Conservation (phyloP, 2,797 vertebrate species). For the Lithobates sylvaticus region DNA sequence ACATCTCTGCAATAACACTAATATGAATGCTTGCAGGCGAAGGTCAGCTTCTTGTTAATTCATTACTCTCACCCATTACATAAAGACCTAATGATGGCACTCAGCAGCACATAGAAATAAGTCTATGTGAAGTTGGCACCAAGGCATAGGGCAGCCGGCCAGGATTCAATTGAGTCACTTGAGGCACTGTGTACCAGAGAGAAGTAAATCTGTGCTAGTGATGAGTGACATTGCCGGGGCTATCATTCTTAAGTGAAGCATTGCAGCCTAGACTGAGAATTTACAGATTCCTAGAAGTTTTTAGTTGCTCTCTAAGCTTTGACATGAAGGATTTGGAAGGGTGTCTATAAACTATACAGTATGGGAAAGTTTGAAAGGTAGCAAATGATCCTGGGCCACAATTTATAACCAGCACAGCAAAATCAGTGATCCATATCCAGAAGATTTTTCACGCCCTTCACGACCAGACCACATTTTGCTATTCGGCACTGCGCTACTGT, state of each 20-base stretch:
- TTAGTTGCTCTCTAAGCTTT: no score
- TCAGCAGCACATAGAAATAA: neutral
- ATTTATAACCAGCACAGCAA: no score
- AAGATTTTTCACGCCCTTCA: no score
- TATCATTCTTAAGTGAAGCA: neutral
- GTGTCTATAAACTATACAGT: no score
- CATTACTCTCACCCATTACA: slow-evolving; percentile 12
- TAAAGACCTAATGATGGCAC: slow-evolving; percentile 17
- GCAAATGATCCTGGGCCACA: no score
- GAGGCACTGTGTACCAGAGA: neutral
- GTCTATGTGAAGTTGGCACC: slow-evolving; percentile 3
- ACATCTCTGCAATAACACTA: neutral
- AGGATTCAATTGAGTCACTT: slow-evolving; percentile 9
- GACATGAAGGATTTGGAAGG: no score
- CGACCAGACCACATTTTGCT: no score
- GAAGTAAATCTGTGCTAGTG: neutral
- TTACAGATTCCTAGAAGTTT: neutral
- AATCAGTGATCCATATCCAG: no score
- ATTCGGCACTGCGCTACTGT: no score
- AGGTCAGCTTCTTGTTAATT: slow-evolving; percentile 14
- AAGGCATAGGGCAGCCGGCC: neutral
- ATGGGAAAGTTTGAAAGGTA: no score
- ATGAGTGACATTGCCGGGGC: neutral
- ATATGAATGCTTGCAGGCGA: neutral
- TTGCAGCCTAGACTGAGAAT: neutral